These are phyloP conservation scores for Drosophila sp. DNA, from an alignment of 1,140 invertebrate species.

Conservation along the genomic window DNA sequence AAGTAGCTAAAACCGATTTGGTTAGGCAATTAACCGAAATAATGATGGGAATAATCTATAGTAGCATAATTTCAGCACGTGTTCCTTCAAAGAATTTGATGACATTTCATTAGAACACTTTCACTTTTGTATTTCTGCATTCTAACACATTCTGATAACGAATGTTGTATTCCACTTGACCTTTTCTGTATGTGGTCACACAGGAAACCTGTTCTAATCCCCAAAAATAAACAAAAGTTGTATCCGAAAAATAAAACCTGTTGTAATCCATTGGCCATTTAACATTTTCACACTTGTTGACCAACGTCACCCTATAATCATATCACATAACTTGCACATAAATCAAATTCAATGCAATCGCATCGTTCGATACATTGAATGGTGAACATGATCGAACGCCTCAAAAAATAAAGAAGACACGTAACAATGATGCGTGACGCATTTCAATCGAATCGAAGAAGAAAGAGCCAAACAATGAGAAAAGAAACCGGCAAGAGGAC, in stretches of 20 bases:
- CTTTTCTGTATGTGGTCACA: neutral
- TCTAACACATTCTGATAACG: neutral
- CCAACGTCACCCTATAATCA: conserved; percentile 37
- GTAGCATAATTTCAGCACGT: no score
- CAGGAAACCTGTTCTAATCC: conserved; percentile 1
- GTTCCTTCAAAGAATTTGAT: no score
- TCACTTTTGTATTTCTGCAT: neutral
- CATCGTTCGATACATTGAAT: conserved; percentile 22
- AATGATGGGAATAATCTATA: no score
- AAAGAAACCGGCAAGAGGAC: conserved; percentile 31
- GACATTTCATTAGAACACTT: neutral
- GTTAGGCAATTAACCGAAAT: no score
- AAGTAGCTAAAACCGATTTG: no score
- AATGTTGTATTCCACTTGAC: neutral
- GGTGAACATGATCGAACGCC: conserved; percentile 29
- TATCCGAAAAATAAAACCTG: neutral
- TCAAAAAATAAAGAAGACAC: conserved; percentile 45
- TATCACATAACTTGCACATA: conserved; percentile 54
- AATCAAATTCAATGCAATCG: conserved; percentile 59
- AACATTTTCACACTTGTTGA: conserved; percentile 34
- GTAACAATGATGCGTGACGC: conserved; percentile 73
- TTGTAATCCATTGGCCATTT: neutral
- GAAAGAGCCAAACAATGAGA: conserved; percentile 16
- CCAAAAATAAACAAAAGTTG: neutral
- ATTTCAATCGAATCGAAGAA: conserved; percentile 59